Base-by-base conservation (phyloP, 2,888 invertebrate genomes). In the Pyralis farinalis region DNA sequence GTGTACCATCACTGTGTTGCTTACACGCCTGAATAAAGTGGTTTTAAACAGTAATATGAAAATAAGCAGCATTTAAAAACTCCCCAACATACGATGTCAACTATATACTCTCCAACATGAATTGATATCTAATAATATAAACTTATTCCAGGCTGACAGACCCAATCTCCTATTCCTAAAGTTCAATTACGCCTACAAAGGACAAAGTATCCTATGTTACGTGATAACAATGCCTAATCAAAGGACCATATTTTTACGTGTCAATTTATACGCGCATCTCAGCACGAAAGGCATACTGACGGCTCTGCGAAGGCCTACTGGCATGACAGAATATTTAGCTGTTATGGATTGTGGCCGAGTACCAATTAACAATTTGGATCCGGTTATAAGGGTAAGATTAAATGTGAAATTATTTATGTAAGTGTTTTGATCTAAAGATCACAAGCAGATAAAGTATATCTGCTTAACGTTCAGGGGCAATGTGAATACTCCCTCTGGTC, bases 341-440 rank as follows among this genome's bases (percentile, higher is more conserved):
- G 65, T 75, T 12, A 46, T 87, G 46, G 75, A 87, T 42, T 87
- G 88, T 57, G 88, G 89, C 27, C 72, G 64, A 62, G 87, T 87
- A 11, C 84, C 86, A 22, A 87, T 88, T 8, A 88, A 88, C 51
- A 88, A 88, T 53, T 67, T 88, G 47, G 86, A 88, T 66, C 82
- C 86, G 1, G 86, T 87, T 20, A 81, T 87, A 51, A 67, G 88
- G 60, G 89, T 87, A 55, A 63, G 72, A 46, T n/a, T 0, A 12
- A 21, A 4, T 20, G 16, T 7, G 29, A 7, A 12, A 7, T 28
- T 12, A 10, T 29, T n/a, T 4, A 11, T 22, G 2, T 10, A 6
- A 1, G 7, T 12, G 7, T 9, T n/a, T 28, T 28, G 6, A n/a
- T 28, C 3, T 7, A 28, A 7, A 4, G 8, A 28, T 7, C 28